Base-by-base conservation (phyloP, 2,113 vertebrate species). In the Gyps fulvus region DNA sequence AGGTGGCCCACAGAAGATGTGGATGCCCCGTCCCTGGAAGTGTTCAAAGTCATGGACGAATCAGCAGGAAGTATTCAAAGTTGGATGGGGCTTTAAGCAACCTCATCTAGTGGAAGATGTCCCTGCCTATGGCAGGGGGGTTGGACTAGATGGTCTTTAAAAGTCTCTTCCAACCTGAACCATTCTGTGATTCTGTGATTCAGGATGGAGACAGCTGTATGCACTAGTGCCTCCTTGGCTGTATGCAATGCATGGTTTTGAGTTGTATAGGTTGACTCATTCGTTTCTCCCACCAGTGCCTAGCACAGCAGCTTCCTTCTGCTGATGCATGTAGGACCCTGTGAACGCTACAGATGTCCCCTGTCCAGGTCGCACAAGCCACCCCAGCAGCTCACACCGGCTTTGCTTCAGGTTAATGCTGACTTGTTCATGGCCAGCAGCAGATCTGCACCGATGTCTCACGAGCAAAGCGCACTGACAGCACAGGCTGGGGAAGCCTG, bases 371-470 rank as follows among this genome's bases (percentile, higher is more conserved):
- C 3, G 4, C n/a, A 67, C 38, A 76, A 67, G 29, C 25, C 29
- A 81, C 8, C 5, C 22, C 40, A 55, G 49, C 26, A 50, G 6
- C 11, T 77, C 10, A 6, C n/a, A 29, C 5, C 8, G 6, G 23
- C 10, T 67, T 66, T 63, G 19, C 58, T 62, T 78, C 34, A 61
- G 20, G 45, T 26, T 32, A 61, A 38, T 77, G 10, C 40, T 59
- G 0, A 2, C 18, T 45, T 63, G 26, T 26, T 54, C 42, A 18
- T 3, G 23, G 17, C 17, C 2, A 1, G 21, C 26, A 62, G 22
- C 5, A 1, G 50, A 45, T 23, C 38, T 21, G 21, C 4, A 6
- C 22, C 0, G 0, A 40, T 3, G 8, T 73, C 36, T 73, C 23
- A 36, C 2, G 7, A 91, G 32, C 21, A 84, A 62, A 74, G 40